Evolutionary conservation across 2,888 invertebrate genomes (phyloP).

Genomic region (Callinectes sapidus): DNA sequence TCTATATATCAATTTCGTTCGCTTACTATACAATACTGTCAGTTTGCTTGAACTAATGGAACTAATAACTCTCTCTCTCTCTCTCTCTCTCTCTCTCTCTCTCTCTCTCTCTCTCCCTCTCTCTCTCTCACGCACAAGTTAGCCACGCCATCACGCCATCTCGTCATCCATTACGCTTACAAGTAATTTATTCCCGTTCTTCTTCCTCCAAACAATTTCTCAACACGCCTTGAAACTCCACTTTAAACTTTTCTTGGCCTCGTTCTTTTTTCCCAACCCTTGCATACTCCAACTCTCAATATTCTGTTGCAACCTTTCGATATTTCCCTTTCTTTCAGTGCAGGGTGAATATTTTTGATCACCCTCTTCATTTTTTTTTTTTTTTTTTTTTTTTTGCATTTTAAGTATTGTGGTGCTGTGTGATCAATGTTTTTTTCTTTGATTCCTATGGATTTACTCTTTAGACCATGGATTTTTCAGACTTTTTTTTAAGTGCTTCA

Average conservation of each 20-base stretch:
- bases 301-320: not conserved
- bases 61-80: too few species aligned
- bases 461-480: not conserved
- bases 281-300: not conserved
- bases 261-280: not conserved
- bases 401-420: too few species aligned
- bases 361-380: too few species aligned
- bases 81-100: slow-evolving; percentile 1
- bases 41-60: too few species aligned
- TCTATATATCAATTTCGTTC: too few species aligned
- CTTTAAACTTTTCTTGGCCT: not conserved
- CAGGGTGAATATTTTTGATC: too few species aligned
- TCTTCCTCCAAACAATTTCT: not conserved
- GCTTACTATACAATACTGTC: too few species aligned
- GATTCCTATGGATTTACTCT: too few species aligned
- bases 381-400: too few species aligned
- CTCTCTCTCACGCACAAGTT: not conserved
- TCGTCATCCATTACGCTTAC: not conserved
- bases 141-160: not conserved
- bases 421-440: too few species aligned
- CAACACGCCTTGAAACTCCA: not conserved
- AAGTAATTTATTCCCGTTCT: not conserved
- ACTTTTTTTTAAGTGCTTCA: too few species aligned
- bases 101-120: not conserved
- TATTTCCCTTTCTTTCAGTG: too few species aligned